Evolutionary conservation across 2,797 vertebrate genomes (phyloP), one percentile per base, ranked within the genome.

Genomic region (Buphagus erythrorhynchus): DNA sequence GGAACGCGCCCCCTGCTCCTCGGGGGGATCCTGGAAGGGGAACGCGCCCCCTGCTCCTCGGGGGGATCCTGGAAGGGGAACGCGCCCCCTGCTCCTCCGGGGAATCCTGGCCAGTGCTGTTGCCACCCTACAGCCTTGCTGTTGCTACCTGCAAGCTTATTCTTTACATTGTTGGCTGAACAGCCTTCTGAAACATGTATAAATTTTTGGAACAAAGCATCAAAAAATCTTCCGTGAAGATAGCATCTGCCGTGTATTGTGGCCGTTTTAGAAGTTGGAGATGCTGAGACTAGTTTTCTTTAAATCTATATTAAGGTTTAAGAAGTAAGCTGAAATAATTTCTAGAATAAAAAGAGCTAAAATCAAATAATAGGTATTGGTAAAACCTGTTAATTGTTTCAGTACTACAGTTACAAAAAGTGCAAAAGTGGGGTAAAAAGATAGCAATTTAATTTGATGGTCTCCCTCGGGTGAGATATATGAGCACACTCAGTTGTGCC

Each of bases 141-240:
- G 25, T 10, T 31, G 14, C 28, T 42, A 3, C 67, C 40, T 48
- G 28, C 66, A 38, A 73, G 54, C 48, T 45, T 75, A 7, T 68
- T 80, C 43, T 83, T 75, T 57, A n/a, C 81, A 4, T 9, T 10
- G 5, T 9, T 82, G 73, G 52, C n/a, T 85, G 35, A 19, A 35
- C 36, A 69, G 66, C 58, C 42, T 78, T 74, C 88, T 17, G 14
- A 91, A 91, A 75, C 17, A 9, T 2, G 2, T 4, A 13, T 9
- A 20, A 2, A 6, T 7, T 36, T 66, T 40, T 76, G 17, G 7
- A 58, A 16, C 25, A 59, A 76, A 83, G 15, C 36, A 31, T 79
- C 16, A 9, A 16, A 31, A 51, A 3, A 1, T 35, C 5, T 22
- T 36, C 42, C 4, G 0, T 17, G 11, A 80, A 59, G 17, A 36